Conservation (phyloP, 2,113 vertebrate species). For the Eolophus roseicapilla region DNA sequence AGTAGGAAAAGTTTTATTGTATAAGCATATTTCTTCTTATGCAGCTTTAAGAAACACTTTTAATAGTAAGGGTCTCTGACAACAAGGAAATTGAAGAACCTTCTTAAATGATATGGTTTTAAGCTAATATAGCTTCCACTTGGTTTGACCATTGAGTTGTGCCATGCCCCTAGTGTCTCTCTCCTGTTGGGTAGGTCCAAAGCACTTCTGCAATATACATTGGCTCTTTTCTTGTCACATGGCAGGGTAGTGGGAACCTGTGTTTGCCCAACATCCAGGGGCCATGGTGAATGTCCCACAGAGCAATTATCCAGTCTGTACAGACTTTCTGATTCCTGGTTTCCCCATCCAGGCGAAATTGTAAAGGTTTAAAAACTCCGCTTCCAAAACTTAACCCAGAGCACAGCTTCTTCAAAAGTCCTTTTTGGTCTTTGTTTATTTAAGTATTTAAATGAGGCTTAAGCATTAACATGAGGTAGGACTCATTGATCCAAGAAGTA, state of each 20-base stretch:
- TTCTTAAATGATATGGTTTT: neutral
- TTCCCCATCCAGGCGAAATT: neutral
- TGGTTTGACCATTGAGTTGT: neutral
- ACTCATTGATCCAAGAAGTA: neutral
- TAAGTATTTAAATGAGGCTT: neutral
- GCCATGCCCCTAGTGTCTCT: neutral
- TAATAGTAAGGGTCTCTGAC: neutral
- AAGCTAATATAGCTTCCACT: neutral
- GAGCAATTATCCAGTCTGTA: neutral
- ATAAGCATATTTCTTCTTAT: neutral
- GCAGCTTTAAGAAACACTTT: neutral
- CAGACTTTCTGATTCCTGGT: neutral
- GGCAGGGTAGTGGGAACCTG: neutral
- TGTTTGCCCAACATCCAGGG: neutral
- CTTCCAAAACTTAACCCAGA: neutral
- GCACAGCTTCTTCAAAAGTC: neutral
- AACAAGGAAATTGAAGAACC: neutral
- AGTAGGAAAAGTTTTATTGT: neutral
- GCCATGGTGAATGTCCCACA: neutral
- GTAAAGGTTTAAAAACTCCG: neutral
- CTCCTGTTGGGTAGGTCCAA: neutral
- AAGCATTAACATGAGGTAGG: neutral
- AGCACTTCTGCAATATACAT: neutral
- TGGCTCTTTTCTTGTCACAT: neutral
- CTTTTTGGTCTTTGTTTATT: neutral